phyloP scores from a whole-genome alignment of 2,113 vertebrate species.

The Nycticryphes semicollaris region DNA sequence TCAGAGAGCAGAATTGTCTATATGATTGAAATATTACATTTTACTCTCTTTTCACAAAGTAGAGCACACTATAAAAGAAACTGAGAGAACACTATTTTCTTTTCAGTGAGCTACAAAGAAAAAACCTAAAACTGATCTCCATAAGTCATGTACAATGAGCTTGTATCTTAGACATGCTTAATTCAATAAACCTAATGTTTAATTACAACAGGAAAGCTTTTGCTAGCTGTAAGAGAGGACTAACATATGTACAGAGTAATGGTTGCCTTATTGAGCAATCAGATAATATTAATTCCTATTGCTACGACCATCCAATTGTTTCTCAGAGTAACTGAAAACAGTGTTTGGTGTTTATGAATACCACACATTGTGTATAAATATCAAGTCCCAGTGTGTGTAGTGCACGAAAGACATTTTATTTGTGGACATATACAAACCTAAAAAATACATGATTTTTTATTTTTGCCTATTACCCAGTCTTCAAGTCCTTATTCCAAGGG shows the following conservation, averaged over 20 bases:
- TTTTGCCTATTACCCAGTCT: background rate
- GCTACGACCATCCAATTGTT: background rate
- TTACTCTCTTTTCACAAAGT: background rate
- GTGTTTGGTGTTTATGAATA: background rate
- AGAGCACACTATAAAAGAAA: background rate
- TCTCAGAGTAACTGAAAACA: background rate
- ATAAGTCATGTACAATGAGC: background rate
- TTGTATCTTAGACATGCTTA: background rate
- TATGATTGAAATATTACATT: background rate
- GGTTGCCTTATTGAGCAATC: background rate
- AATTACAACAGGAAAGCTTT: background rate
- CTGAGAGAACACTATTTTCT: background rate
- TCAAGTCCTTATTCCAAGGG: background rate
- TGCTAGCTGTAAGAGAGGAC: background rate
- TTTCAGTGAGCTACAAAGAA: background rate
- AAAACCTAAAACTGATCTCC: background rate
- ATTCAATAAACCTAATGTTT: background rate
- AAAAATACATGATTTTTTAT: background rate
- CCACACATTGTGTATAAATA: background rate
- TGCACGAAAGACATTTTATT: background rate
- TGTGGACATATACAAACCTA: background rate
- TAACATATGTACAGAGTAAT: background rate
- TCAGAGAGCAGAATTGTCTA: background rate
- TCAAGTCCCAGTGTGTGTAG: background rate
- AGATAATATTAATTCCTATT: background rate